phyloP scores from a whole-genome alignment of 2,113 vertebrate genomes.

The Gnathonemus longibarbis region DNA sequence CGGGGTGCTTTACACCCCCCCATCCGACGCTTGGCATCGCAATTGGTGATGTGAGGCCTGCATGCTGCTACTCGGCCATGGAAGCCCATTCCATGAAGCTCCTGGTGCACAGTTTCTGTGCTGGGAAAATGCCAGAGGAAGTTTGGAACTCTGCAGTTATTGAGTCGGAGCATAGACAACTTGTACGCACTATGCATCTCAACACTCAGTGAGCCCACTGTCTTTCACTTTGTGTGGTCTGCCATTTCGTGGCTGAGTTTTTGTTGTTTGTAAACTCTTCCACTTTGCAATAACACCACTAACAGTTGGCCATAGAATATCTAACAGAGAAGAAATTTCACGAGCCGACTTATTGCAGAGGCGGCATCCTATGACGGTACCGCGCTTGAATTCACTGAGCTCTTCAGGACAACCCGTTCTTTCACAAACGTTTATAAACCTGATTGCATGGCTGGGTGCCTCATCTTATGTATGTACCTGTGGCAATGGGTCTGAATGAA shows the following conservation, averaged over 20 bases:
- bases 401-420: neutral
- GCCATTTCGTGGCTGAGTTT: neutral
- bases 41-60: neutral
- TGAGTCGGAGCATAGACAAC: neutral
- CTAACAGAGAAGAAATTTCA: neutral
- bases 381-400: neutral
- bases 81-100: neutral
- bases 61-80: neutral
- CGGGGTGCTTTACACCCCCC: neutral
- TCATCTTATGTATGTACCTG: neutral
- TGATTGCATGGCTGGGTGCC: neutral
- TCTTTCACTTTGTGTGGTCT: neutral
- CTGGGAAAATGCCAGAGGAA: neutral
- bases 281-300: neutral
- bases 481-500: neutral
- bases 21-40: neutral
- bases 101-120: neutral
- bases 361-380: neutral
- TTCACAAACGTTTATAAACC: neutral
- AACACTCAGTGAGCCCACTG: neutral
- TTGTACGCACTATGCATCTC: neutral
- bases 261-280: neutral
- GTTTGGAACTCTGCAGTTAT: neutral
- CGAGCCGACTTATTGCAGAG: neutral
- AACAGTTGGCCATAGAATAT: neutral